Conservation (phyloP, 2,797 vertebrate genomes). For the Dromococcyx pavoninus region DNA sequence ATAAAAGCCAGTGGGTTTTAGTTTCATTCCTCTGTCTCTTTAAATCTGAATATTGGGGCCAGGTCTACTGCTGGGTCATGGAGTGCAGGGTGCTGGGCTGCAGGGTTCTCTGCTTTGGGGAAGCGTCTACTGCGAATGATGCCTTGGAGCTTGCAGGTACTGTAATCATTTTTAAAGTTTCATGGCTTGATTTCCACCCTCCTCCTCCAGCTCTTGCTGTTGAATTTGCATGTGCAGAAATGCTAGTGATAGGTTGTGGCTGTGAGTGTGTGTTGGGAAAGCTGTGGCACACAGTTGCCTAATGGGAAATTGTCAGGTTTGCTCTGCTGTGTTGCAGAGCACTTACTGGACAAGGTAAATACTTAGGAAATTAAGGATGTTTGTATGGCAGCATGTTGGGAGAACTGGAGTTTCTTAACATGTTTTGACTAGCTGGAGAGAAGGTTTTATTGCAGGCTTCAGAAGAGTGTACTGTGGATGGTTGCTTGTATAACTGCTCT, state of each 20-base stretch:
- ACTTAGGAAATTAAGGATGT: background rate
- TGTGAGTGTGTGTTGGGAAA: background rate
- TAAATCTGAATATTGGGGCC: background rate
- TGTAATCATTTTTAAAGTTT: background rate
- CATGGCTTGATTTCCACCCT: background rate
- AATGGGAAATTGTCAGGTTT: background rate
- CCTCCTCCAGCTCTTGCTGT: background rate
- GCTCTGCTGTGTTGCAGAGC: background rate
- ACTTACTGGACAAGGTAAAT: background rate
- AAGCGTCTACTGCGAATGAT: background rate
- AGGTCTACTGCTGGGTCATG: background rate
- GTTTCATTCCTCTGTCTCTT: constrained; percentile 2
- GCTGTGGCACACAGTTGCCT: background rate
- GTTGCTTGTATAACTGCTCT: background rate
- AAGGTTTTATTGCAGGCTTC: background rate
- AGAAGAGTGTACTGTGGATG: background rate
- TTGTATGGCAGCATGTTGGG: background rate
- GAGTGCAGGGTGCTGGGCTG: background rate
- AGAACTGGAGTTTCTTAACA: background rate
- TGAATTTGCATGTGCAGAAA: background rate
- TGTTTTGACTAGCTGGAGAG: background rate
- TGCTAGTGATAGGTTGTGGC: background rate
- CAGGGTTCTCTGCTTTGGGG: background rate
- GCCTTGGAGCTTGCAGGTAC: background rate
- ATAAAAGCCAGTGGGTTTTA: background rate